Percentiles rank a stretch among this genome's conserved stretches.
phyloP scores from a whole-genome alignment of 2,113 vertebrate genomes.

The Colius striatus region DNA sequence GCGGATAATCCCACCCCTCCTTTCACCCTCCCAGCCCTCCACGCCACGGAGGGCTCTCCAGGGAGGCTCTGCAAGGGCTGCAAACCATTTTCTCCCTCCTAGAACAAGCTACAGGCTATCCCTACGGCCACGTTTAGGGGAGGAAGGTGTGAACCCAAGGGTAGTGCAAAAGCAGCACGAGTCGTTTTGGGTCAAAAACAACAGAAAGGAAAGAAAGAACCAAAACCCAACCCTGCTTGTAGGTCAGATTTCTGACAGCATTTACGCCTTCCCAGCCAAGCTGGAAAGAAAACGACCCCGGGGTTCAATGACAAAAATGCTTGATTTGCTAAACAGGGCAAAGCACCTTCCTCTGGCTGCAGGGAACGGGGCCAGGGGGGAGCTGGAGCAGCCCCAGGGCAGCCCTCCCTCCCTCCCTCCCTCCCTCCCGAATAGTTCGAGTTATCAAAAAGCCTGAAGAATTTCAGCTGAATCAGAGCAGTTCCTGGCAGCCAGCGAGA shows the following conservation, averaged over 20 bases:
- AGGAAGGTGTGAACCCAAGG: neutral
- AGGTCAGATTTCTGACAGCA: neutral
- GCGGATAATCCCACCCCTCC: neutral
- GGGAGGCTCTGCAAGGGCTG: neutral
- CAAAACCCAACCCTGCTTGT: neutral
- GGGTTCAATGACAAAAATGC: neutral
- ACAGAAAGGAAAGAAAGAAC: neutral
- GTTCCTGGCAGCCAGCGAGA: neutral
- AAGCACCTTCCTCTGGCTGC: neutral
- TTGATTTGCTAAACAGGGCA: neutral
- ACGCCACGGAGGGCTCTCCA: accelerated
- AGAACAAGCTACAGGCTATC: neutral
- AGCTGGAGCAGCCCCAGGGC: neutral
- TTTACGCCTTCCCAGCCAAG: neutral
- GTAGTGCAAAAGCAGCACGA: neutral
- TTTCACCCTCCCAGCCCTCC: no score
- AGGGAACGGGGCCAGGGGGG: neutral
- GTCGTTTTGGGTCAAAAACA: neutral
- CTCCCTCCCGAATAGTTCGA: neutral
- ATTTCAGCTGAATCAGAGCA: neutral
- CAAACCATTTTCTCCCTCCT: neutral
- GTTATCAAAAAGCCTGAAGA: neutral
- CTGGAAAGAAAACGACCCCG: neutral
- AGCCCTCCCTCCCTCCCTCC: neutral
- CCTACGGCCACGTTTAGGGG: no score